Evolutionary conservation across 2,888 invertebrate species (phyloP).

Genomic region (Nemurella pictetii): DNA sequence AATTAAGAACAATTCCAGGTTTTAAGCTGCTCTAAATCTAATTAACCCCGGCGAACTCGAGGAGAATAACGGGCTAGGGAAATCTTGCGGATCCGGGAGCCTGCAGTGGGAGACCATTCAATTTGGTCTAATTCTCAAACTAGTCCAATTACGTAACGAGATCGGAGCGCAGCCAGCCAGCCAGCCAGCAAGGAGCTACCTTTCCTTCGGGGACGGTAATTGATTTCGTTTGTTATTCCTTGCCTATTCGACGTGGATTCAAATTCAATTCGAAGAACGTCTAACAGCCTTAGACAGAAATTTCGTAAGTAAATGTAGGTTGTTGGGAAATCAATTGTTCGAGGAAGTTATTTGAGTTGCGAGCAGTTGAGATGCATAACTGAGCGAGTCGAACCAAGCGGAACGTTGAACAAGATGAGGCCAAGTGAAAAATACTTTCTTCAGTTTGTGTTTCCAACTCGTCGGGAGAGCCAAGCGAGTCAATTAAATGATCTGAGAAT

Average conservation of each 20-base stretch:
- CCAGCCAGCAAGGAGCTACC: neutral
- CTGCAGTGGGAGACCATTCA: neutral
- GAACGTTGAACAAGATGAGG: no score
- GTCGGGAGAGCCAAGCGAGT: no score
- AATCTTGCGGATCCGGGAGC: neutral
- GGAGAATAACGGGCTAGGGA: neutral
- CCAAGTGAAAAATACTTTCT: no score
- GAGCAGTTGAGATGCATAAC: neutral
- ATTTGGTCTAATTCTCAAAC: no score
- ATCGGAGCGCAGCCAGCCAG: neutral
- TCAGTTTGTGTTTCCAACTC: no score
- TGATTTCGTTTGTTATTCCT: neutral
- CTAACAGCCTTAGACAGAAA: no score
- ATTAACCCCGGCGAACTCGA: neutral
- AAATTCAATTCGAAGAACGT: neutral
- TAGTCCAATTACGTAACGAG: neutral
- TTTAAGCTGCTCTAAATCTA: neutral
- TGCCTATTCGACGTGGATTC: neutral
- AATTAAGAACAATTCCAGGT: neutral
- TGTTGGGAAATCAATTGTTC: neutral
- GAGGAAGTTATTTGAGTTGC: neutral
- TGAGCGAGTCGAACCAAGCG: no score
- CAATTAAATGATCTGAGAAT: no score
- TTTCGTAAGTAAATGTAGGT: neutral
- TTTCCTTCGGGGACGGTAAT: neutral